phyloP scores from a whole-genome alignment of 2,113 vertebrate species.

The Eptesicus fuscus region DNA sequence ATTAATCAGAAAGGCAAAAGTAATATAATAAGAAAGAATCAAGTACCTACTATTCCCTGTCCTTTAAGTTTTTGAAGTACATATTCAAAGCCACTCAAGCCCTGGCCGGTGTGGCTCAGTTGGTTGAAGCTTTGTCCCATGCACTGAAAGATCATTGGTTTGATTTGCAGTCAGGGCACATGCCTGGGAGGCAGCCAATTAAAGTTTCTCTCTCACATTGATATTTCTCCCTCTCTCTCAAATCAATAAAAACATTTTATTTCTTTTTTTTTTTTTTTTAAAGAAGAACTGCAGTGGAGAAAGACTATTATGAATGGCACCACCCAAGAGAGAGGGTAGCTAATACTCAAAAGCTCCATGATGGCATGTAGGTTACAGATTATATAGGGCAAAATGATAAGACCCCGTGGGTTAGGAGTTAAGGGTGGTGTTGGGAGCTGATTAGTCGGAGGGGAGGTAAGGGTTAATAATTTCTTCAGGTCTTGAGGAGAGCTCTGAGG shows the following conservation, averaged over 20 bases:
- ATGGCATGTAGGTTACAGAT: not conserved
- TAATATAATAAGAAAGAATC: not conserved
- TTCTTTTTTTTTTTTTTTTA: no score
- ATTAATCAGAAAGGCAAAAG: not conserved
- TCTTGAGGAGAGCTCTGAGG: not conserved
- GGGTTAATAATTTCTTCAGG: not conserved
- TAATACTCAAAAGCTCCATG: not conserved
- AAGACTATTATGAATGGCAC: not conserved
- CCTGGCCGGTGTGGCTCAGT: no score
- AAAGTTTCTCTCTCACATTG: not conserved
- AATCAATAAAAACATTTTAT: not conserved
- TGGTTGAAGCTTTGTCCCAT: not conserved
- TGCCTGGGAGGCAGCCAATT: not conserved
- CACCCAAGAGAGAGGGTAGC: not conserved
- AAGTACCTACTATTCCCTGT: not conserved
- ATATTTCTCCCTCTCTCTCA: not conserved
- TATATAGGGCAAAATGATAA: not conserved
- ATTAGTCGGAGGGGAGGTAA: not conserved
- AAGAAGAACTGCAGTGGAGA: not conserved
- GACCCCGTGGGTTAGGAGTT: no score
- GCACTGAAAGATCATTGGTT: not conserved
- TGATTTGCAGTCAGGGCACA: not conserved
- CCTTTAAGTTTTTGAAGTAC: not conserved
- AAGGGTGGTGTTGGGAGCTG: not conserved
- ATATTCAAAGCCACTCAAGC: not conserved